Evolutionary conservation across 2,797 vertebrate genomes (phyloP).

Genomic region (Onychomys torridus): DNA sequence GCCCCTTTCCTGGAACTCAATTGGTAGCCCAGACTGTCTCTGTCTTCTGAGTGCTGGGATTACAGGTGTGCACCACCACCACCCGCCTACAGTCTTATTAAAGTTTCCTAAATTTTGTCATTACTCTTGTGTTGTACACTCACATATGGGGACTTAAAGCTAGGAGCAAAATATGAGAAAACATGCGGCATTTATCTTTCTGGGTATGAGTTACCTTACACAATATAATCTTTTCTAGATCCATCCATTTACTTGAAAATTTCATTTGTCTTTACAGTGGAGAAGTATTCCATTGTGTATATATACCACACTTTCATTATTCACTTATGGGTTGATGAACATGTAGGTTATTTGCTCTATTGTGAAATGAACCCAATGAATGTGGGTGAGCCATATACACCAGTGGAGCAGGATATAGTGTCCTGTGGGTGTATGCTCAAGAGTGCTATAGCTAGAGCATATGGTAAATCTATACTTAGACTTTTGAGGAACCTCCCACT

Average conservation of each 20-base stretch:
- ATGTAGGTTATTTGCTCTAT: background rate
- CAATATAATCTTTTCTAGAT: background rate
- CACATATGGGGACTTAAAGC: background rate
- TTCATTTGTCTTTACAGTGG: background rate
- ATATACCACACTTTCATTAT: background rate
- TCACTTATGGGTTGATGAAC: background rate
- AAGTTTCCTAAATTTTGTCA: background rate
- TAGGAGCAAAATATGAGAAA: background rate
- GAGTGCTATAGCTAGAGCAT: too few relatives aligned
- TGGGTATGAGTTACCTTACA: background rate
- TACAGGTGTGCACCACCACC: too few relatives aligned
- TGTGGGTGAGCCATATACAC: background rate
- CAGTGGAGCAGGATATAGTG: background rate
- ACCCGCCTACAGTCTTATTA: background rate
- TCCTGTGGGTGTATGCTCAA: too few relatives aligned
- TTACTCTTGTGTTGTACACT: background rate
- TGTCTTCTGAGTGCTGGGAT: too few relatives aligned
- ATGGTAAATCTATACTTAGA: background rate
- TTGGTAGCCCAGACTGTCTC: too few relatives aligned
- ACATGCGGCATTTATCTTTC: background rate
- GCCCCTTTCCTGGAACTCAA: too few relatives aligned
- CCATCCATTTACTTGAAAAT: background rate
- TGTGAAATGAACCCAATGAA: background rate
- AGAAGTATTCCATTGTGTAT: background rate
- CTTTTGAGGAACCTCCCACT: background rate